Evolutionary conservation across 64 coral and sea anemone genomes (phyloP).

Genomic region (Montipora sp.): DNA sequence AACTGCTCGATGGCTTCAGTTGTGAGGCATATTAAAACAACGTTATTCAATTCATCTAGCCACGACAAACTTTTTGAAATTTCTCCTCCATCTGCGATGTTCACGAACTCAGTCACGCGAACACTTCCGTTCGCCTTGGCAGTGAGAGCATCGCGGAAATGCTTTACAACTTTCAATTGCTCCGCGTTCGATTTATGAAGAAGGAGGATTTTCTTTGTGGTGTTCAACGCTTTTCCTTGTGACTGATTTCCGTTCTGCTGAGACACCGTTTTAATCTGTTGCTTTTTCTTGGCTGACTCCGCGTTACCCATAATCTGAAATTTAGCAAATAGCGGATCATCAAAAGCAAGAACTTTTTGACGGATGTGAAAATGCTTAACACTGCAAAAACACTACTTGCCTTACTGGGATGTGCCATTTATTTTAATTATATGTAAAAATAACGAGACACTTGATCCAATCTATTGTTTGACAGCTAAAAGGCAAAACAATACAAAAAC

Average conservation of each 20-base stretch:
- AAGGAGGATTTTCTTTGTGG: slow-evolving; percentile 70
- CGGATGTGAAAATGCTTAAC: background rate
- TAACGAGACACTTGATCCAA: background rate
- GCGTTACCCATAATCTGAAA: slow-evolving; percentile 26
- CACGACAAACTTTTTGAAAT: slow-evolving; percentile 58
- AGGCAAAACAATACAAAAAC: slow-evolving; percentile 15
- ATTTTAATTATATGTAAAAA: slow-evolving; percentile 37
- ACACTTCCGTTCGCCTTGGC: slow-evolving; percentile 25
- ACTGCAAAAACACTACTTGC: background rate
- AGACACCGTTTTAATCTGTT: background rate
- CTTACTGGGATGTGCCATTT: background rate
- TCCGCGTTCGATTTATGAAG: slow-evolving; percentile 59
- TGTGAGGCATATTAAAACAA: slow-evolving; percentile 73
- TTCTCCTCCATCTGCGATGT: slow-evolving; percentile 50
- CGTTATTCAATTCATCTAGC: slow-evolving; percentile 72
- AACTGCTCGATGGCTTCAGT: slow-evolving; percentile 61
- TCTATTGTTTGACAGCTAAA: slow-evolving; percentile 36
- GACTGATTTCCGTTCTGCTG: too few species aligned
- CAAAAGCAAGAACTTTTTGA: background rate
- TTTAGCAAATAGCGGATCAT: background rate
- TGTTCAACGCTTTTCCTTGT: slow-evolving; percentile 24
- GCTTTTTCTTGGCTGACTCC: slow-evolving; percentile 21
- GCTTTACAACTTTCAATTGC: slow-evolving; percentile 31
- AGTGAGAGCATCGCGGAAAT: slow-evolving; percentile 76
- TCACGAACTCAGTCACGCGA: slow-evolving; percentile 52